A percentile compares a stretch with the other conserved stretches of the same genome.
Evolutionary conservation across 2,888 invertebrate species (phyloP).

Genomic region (Pediacus dermestoides): DNA sequence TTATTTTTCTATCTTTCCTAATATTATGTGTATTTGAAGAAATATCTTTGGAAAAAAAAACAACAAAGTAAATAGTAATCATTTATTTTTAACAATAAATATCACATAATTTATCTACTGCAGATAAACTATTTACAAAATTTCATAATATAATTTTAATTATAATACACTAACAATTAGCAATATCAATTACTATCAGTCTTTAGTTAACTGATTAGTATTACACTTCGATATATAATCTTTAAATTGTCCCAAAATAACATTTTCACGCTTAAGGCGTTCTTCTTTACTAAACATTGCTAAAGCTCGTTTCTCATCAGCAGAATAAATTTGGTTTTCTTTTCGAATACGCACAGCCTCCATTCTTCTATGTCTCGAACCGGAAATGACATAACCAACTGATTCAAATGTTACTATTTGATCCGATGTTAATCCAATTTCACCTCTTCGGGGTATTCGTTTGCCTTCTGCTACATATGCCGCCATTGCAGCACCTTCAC

Average conservation of each 20-base stretch:
- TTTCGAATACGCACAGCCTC: slow-evolving; percentile 99
- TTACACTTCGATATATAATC: too few relatives aligned
- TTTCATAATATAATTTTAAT: too few relatives aligned
- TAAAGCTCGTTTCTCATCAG: slow-evolving; percentile 96
- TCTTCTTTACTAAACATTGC: slow-evolving; percentile 99
- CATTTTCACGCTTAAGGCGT: slow-evolving; percentile 90
- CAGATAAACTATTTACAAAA: too few relatives aligned
- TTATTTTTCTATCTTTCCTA: too few relatives aligned
- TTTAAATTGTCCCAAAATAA: slow-evolving; percentile 91
- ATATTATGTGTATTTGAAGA: too few relatives aligned
- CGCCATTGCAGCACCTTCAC: slow-evolving; percentile 99
- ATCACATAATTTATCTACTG: too few relatives aligned
- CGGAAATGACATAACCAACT: slow-evolving; percentile 98
- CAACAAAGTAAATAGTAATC: too few relatives aligned
- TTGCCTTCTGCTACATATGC: slow-evolving; percentile 98
- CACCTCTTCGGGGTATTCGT: slow-evolving; percentile 95
- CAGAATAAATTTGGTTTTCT: slow-evolving; percentile 99
- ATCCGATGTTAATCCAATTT: slow-evolving; percentile 94
- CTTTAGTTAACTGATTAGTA: too few relatives aligned
- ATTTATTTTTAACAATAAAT: too few relatives aligned
- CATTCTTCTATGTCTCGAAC: slow-evolving; percentile 86
- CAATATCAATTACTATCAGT: too few relatives aligned
- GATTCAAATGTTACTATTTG: slow-evolving; percentile 91
- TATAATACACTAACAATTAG: too few relatives aligned
- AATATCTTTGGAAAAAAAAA: too few relatives aligned